Base-by-base conservation (phyloP, 2,113 vertebrate species). In the Hiodon alosoides region DNA sequence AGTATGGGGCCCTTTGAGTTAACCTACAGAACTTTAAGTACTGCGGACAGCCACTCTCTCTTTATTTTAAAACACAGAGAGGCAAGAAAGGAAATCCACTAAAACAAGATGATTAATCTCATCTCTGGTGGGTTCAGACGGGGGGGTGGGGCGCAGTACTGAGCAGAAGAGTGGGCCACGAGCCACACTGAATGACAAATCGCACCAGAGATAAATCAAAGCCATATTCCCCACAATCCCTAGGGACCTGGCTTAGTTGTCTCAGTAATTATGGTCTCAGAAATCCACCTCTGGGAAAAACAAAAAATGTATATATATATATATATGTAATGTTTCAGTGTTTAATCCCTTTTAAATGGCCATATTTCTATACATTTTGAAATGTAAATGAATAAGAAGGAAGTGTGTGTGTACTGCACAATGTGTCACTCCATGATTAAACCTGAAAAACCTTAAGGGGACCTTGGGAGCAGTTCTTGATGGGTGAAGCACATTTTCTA, bases 301-400 rank as follows among this genome's bases (percentile, higher is more conserved):
- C 9, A 17, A 72, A 52, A 72, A 52, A 76, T 31, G 31, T 31
- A 31, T 31, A 31, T 31, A 31, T 31, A 31, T 31, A 31, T 31
- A 31, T 31, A 31, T 31, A 50, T 62, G 9, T 52, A 73, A 47
- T 73, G 31, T 62, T 60, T 60, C 7, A 52, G 60, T 3, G 2
- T 73, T 47, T 73, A 73, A 72, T 73, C 55, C 57, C 6, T 47
- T 61, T 68, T 31, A 61, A 47, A 17, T 46, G 65, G 57, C 62
- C n/a, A 7, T 77, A 67, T 60, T 72, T 59, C 53, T 59, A 50
- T 71, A 5, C 13, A 31, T 65, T n/a, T 47, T 58, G 54, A 52
- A 47, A 66, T 13, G 13, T 17, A 51, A 50, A 66, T 9, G 53
- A 48, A 50, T 55, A 53, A 16, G 52, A 7, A 14, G 10, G 46